A percentile compares a stretch with the other conserved stretches of the same genome.
These are phyloP conservation scores for Lydus trimaculatus DNA, from an alignment of 2,888 invertebrate species.

Conservation along the genomic window DNA sequence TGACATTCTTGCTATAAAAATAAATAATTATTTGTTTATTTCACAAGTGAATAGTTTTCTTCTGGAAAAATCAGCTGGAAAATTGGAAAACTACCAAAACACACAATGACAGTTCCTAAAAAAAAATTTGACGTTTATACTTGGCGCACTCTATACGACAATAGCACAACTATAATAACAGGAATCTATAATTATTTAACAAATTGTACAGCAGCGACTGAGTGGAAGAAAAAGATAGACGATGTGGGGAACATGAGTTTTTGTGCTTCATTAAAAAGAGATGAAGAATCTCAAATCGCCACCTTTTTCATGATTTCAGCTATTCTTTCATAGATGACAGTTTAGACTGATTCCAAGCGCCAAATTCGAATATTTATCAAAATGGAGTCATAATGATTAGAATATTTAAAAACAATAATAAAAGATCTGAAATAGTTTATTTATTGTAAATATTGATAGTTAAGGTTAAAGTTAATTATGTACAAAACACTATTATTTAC, in stretches of 20 bases:
- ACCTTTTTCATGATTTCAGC: background rate
- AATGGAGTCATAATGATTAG: background rate
- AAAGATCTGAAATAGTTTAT: conserved; percentile 55
- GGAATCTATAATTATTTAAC: too few relatives aligned
- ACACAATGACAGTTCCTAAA: background rate
- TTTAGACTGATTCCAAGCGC: background rate
- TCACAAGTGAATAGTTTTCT: background rate
- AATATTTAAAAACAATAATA: conserved; percentile 7
- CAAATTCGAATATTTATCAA: background rate
- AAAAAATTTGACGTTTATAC: background rate
- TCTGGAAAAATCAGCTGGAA: background rate
- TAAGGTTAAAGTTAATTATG: conserved; percentile 58
- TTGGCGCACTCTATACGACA: background rate
- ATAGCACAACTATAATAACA: background rate
- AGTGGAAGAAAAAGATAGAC: too few relatives aligned
- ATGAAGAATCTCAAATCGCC: too few relatives aligned
- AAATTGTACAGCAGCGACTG: too few relatives aligned
- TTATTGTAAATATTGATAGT: conserved; percentile 59
- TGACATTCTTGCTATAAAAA: conserved; percentile 64
- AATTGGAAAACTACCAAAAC: background rate
- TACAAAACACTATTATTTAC: conserved; percentile 61
- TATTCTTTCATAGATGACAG: background rate
- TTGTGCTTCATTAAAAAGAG: too few relatives aligned
- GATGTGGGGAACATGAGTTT: too few relatives aligned
- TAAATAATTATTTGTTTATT: background rate